phyloP scores from a whole-genome alignment of 1,140 invertebrate genomes.

The Trachymyrmex septentrionalis region DNA sequence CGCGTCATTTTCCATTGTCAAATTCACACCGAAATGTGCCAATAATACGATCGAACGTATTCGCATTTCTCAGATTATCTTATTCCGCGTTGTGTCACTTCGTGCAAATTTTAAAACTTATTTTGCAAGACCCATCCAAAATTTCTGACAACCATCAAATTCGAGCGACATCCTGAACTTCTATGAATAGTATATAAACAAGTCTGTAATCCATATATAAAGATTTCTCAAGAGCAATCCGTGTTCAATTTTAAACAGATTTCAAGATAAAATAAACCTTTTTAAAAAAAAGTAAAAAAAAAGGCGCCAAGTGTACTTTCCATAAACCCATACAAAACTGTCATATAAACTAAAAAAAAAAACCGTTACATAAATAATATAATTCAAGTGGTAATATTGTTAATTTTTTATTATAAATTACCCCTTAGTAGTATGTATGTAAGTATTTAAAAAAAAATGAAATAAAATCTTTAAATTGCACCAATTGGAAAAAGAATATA shows the following conservation, averaged over 20 bases:
- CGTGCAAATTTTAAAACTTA: background rate
- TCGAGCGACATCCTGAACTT: background rate
- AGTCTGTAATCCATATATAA: background rate
- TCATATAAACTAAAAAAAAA: too few relatives aligned
- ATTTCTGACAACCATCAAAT: conserved; percentile 4
- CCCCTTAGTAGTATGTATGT: too few relatives aligned
- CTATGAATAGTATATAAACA: conserved; percentile 3
- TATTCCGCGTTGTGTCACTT: background rate
- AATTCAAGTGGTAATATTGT: too few relatives aligned
- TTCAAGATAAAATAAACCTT: background rate
- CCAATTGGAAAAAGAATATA: too few relatives aligned
- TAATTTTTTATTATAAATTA: too few relatives aligned
- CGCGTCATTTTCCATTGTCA: conserved; percentile 26
- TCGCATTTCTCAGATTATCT: background rate
- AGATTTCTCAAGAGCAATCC: background rate
- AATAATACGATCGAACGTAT: background rate
- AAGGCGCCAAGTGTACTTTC: too few relatives aligned
- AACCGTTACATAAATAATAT: too few relatives aligned
- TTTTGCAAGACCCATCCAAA: background rate
- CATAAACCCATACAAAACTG: too few relatives aligned
- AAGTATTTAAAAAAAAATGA: too few relatives aligned
- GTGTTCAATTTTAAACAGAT: background rate
- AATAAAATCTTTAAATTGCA: too few relatives aligned
- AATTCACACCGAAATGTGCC: conserved; percentile 1
- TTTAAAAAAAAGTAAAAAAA: too few relatives aligned